phyloP scores from a whole-genome alignment of 2,113 vertebrate species.

The Apaloderma vittatum region DNA sequence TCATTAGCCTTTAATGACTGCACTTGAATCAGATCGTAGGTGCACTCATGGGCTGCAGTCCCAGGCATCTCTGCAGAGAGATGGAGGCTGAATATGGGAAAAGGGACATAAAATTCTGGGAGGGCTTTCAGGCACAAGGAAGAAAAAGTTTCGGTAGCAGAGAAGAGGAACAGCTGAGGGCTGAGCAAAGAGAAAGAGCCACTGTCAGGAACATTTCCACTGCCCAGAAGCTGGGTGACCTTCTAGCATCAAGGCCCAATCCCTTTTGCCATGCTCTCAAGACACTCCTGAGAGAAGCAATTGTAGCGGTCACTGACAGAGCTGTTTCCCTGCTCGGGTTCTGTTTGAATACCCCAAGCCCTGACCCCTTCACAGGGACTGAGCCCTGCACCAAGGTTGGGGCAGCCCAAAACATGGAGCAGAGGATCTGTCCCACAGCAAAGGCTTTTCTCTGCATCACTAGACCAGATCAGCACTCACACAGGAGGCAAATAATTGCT shows the following conservation, averaged over 20 bases:
- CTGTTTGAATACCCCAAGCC: background rate
- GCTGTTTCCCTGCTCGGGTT: background rate
- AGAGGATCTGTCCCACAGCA: background rate
- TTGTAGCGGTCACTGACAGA: background rate
- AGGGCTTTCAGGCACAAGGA: background rate
- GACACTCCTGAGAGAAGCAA: background rate
- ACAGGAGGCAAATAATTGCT: background rate
- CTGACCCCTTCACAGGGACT: background rate
- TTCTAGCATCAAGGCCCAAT: background rate
- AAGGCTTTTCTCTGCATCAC: background rate
- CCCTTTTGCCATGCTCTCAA: background rate
- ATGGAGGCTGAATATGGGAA: background rate
- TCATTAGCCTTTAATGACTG: background rate
- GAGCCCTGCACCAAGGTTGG: background rate
- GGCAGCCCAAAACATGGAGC: background rate
- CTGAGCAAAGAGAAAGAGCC: background rate
- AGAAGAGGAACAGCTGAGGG: background rate
- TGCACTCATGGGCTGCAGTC: conserved; percentile 1
- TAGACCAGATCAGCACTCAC: background rate
- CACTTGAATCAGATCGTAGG: background rate
- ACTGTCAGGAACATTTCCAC: background rate
- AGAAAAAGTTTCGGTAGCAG: background rate
- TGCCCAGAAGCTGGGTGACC: background rate
- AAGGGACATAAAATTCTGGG: background rate
- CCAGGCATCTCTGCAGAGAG: background rate